Base-by-base conservation (phyloP, 1,140 invertebrate genomes). In the Contarinia nasturtii region DNA sequence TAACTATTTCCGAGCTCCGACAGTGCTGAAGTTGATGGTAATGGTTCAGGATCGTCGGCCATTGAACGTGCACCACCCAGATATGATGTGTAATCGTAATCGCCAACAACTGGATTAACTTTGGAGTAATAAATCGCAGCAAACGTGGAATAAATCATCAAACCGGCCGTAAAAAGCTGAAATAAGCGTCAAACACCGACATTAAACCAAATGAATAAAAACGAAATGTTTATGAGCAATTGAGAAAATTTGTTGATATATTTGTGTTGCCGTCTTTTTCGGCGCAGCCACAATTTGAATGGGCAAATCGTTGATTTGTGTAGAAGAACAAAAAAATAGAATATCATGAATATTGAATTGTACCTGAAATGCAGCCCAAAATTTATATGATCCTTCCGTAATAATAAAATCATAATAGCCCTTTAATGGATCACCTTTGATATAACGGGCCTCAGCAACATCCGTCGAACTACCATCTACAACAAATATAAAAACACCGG, bases 51-150 rank as follows among this genome's bases (percentile, higher is more conserved):
- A 50, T 67, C 67, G 17, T 69, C 64, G 2, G 68, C 64, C 8
- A 70, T 58, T 5, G 71, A 63, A 46, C 68, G 56, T 43, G 70
- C 74, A 49, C 67, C 67, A 45, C 69, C 67, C 43, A 70, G 56
- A 57, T 82, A 80, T 57, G 82, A 79, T 18, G 75, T 75, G 48
- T 80, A 78, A 55, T 81, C 79, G 57, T 80, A 79, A 51, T 83
- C 80, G 21, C 74, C 74, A 8, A 76, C 70, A 44, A 82, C 71
- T 8, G 81, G 80, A 62, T 84, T 86, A 53, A 84, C 82, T 61
- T 85, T 86, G 19, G 83, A 82, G 59, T 84, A 87, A 64, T 86
- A 87, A 55, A 86, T 77, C 43, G 83, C 82, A 0, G 83, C 82
- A 51, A 86, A 75, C 43, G 80, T 80, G 14, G 82, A 83, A 66